A percentile compares a stretch with the other conserved stretches of the same genome.
phyloP scores from a whole-genome alignment of 2,113 vertebrate genomes.

The Bufo gargarizans region DNA sequence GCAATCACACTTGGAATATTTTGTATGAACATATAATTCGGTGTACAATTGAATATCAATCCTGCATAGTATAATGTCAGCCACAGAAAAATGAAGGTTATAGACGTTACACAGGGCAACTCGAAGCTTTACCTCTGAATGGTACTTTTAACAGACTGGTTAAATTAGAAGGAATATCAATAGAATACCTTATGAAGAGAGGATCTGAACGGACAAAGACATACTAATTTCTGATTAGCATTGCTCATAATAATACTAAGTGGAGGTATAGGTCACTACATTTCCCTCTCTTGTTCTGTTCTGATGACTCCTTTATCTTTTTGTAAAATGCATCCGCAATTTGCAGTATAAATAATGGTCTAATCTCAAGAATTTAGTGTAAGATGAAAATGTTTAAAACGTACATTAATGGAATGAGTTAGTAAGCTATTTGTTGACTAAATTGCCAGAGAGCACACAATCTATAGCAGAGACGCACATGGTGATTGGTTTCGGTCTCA shows the following conservation, averaged over 20 bases:
- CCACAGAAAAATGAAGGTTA: too few relatives aligned
- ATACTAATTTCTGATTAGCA: neutral
- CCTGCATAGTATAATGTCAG: too few relatives aligned
- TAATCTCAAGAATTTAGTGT: neutral
- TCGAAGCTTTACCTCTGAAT: too few relatives aligned
- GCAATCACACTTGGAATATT: too few relatives aligned
- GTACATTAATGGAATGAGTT: slow-evolving; percentile 26
- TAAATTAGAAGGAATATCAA: too few relatives aligned
- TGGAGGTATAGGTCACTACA: neutral
- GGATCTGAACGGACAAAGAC: neutral
- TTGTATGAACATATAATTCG: too few relatives aligned
- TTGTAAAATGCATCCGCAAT: neutral
- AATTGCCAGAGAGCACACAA: neutral
- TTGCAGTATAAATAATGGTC: neutral
- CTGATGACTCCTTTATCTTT: neutral
- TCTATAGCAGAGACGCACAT: neutral
- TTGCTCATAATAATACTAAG: neutral
- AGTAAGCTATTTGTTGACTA: neutral
- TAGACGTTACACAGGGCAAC: too few relatives aligned
- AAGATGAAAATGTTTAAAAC: neutral
- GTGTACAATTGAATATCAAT: too few relatives aligned
- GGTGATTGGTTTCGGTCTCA: neutral
- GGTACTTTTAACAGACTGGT: too few relatives aligned
- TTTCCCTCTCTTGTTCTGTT: neutral
- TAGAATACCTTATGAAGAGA: neutral